Base-by-base conservation (phyloP, 2,888 invertebrate genomes). In the Macrosiphum euphorbiae region DNA sequence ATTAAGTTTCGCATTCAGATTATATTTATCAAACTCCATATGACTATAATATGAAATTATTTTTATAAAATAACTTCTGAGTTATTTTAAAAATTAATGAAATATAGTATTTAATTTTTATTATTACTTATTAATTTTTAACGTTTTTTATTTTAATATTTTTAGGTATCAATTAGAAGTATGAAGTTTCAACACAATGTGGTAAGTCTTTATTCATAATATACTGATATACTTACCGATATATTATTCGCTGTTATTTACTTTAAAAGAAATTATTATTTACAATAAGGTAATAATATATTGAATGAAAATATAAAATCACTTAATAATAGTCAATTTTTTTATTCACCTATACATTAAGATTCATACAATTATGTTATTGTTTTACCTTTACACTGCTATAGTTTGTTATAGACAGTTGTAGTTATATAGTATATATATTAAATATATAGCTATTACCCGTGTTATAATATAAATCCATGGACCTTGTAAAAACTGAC, bases 401-500 rank as follows among this genome's bases (percentile, higher is more conserved):
- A 44, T 44, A 78, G 55, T 55, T 20, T 13, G 20, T 20, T 3
- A 35, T 2, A 20, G 20, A 20, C 67, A n/a, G 16, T n/a, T n/a
- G n/a, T 16, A 61, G n/a, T 28, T 78, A 35, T 35, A 78, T 3
- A 28, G 7, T n/a, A 1, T 67, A n/a, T n/a, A 44, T 44, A 44
- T 44, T n/a, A 20, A 20, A 41, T 61, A 5, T 24, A 41, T 4
- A 13, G 1, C n/a, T 61, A 24, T 61, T 13, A 50, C 10, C 8
- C 24, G 61, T 78, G n/a, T 28, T 78, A 20, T 91, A 24, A 55
- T 85, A n/a, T 55, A n/a, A 91, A 85, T 85, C 28, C 20, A 55
- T 8, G 55, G 44, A 85, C 91, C 85, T 91, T 85, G 91, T 91
- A 28, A 44, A 91, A 55, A 91, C 28, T 4, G 11, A 91, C 41